A percentile compares a stretch with the other conserved stretches of the same genome.
These are phyloP conservation scores for Macroramphosus scolopax DNA, from an alignment of 2,797 vertebrate species.

Conservation along the genomic window DNA sequence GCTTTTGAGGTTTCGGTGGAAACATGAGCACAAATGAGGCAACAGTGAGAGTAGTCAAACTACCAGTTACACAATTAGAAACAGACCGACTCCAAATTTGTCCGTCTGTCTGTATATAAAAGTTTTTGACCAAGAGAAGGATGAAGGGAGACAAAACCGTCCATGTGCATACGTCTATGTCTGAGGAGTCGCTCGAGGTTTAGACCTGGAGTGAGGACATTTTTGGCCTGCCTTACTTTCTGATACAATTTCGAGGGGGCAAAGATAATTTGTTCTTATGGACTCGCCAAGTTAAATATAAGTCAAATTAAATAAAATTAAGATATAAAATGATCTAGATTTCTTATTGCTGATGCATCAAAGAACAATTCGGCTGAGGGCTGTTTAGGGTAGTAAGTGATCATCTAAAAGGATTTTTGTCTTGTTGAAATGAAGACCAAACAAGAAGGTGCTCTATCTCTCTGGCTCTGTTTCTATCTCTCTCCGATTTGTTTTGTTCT, in stretches of 20 bases:
- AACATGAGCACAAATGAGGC: constrained; percentile 61
- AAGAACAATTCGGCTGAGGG: too few species aligned
- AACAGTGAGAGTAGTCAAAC: constrained; percentile 38
- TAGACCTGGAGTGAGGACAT: neutral
- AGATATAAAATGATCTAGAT: too few species aligned
- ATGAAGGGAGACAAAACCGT: constrained; percentile 28
- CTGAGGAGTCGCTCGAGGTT: neutral
- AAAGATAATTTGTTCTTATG: too few species aligned
- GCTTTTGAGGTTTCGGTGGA: constrained; percentile 58
- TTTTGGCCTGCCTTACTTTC: too few species aligned
- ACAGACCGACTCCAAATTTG: constrained; percentile 61
- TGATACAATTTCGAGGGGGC: too few species aligned
- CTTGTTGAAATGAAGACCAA: constrained; percentile 16
- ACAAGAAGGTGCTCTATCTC: constrained; percentile 8
- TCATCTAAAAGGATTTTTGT: constrained; percentile 3
- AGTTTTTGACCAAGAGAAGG: constrained; percentile 37
- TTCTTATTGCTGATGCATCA: neutral
- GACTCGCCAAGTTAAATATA: too few species aligned
- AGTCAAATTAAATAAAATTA: too few species aligned
- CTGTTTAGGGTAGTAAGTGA: constrained; percentile 8
- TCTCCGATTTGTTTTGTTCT: constrained; percentile 19
- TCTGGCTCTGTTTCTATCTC: constrained; percentile 1
- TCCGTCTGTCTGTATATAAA: constrained; percentile 48
- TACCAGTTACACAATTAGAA: constrained; percentile 51
- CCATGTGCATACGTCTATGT: constrained; percentile 7